Percentiles rank a stretch among this genome's conserved stretches.
These are phyloP conservation scores for Cryptus armator DNA, from an alignment of 2,888 invertebrate species.

Conservation along the genomic window DNA sequence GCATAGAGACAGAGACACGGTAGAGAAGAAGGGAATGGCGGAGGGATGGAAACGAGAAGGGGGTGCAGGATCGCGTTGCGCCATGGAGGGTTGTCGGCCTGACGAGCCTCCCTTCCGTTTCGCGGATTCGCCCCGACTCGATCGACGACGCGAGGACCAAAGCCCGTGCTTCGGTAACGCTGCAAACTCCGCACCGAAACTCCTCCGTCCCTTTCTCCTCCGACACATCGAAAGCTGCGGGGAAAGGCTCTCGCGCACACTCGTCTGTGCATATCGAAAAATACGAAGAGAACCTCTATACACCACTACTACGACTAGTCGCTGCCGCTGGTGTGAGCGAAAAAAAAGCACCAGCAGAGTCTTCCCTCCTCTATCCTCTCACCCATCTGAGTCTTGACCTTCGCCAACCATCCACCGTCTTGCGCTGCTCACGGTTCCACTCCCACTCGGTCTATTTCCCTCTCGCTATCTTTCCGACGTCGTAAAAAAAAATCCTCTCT, in stretches of 20 bases:
- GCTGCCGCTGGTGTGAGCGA: conserved; percentile 12
- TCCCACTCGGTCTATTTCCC: not conserved
- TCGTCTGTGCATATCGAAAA: conserved; percentile 11
- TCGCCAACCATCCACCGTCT: conserved; percentile 66
- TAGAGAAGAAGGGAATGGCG: not conserved
- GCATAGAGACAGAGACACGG: not conserved
- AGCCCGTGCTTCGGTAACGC: not conserved
- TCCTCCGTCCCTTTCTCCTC: not conserved
- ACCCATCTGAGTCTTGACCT: conserved; percentile 70
- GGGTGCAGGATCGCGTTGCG: conserved; percentile 57
- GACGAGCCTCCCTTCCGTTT: conserved; percentile 62
- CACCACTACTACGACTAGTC: not conserved
- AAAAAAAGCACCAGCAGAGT: conserved; percentile 16
- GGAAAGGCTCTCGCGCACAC: not conserved
- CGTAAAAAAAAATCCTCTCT: not conserved
- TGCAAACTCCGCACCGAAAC: conserved; percentile 34
- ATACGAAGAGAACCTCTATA: not conserved
- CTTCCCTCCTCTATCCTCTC: conserved; percentile 36
- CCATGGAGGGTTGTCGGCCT: conserved; percentile 53
- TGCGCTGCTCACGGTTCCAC: conserved; percentile 62
- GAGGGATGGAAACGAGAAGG: conserved; percentile 37
- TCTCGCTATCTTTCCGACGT: conserved; percentile 29
- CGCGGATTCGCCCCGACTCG: conserved; percentile 55
- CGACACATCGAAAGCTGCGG: conserved; percentile 21
- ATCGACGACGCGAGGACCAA: conserved; percentile 37